These are phyloP conservation scores for Vannuccia rotundouncinata DNA, from an alignment of 2,888 invertebrate genomes.

Conservation along the genomic window DNA sequence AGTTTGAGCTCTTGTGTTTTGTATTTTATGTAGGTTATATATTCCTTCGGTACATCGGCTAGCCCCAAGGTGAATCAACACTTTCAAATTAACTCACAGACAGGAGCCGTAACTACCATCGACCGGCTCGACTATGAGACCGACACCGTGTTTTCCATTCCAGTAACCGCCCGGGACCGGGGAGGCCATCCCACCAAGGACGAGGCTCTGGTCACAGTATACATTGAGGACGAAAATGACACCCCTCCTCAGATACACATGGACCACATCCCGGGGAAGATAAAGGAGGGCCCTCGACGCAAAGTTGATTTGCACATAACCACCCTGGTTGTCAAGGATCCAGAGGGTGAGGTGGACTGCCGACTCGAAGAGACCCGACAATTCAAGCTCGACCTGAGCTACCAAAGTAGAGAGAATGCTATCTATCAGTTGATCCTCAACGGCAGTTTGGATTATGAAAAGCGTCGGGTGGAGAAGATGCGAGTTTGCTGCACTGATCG, in stretches of 20 bases:
- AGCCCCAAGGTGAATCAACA: not conserved
- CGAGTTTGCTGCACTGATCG: slow-evolving; percentile 28
- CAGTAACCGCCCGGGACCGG: not conserved
- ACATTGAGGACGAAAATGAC: not conserved
- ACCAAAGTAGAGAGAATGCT: not conserved
- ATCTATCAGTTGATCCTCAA: slow-evolving; percentile 1
- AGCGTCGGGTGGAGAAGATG: slow-evolving; percentile 13
- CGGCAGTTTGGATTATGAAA: slow-evolving; percentile 16
- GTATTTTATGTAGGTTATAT: no score
- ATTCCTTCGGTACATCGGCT: not conserved
- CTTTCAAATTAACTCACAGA: not conserved
- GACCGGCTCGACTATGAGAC: not conserved
- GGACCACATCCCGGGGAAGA: not conserved
- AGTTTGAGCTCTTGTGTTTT: no score
- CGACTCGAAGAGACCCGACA: slow-evolving; percentile 6
- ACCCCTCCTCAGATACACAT: not conserved
- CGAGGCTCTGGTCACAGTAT: not conserved
- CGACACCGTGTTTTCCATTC: not conserved
- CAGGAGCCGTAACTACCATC: not conserved
- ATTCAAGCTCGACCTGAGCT: not conserved
- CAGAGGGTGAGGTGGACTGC: slow-evolving; percentile 9
- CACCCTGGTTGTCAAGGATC: slow-evolving; percentile 22
- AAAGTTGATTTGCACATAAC: not conserved
- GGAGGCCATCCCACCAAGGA: not conserved
- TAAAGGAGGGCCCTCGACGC: not conserved